Percentiles rank a stretch among this genome's conserved stretches.
Evolutionary conservation across 2,888 invertebrate species (phyloP).

Genomic region (Cerceris ruficornis): DNA sequence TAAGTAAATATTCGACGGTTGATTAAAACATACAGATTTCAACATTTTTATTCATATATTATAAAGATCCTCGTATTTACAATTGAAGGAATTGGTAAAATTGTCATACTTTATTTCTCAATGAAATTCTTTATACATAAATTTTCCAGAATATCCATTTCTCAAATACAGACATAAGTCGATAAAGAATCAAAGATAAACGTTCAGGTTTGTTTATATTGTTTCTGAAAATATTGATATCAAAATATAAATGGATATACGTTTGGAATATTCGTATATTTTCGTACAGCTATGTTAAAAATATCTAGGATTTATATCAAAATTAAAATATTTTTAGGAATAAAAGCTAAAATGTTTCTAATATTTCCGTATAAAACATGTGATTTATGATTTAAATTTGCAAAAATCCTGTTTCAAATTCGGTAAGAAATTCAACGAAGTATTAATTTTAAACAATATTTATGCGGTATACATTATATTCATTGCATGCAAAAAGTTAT

Average conservation of each 20-base stretch:
- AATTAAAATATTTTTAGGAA: slow-evolving; percentile 63
- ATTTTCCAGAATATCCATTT: slow-evolving; percentile 45
- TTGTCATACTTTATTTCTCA: slow-evolving; percentile 47
- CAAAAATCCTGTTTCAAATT: slow-evolving; percentile 31
- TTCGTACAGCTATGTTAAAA: slow-evolving; percentile 50
- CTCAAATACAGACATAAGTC: slow-evolving; percentile 12
- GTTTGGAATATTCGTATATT: slow-evolving; percentile 53
- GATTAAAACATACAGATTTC: background rate
- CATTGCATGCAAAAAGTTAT: too few species aligned
- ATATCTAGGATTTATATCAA: slow-evolving; percentile 61
- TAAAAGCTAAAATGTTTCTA: slow-evolving; percentile 64
- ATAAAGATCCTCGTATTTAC: slow-evolving; percentile 14
- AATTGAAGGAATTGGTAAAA: slow-evolving; percentile 5
- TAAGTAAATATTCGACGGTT: background rate
- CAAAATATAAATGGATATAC: slow-evolving; percentile 56
- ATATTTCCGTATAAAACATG: slow-evolving; percentile 64
- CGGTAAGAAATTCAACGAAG: slow-evolving; percentile 38
- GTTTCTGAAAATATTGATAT: slow-evolving; percentile 58
- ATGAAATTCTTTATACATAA: slow-evolving; percentile 40
- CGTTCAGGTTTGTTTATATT: slow-evolving; percentile 22
- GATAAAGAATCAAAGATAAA: slow-evolving; percentile 19
- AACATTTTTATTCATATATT: background rate
- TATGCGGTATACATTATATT: background rate
- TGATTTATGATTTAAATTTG: slow-evolving; percentile 46
- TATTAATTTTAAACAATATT: background rate